These are phyloP conservation scores for Anticlea derivata DNA, from an alignment of 2,888 invertebrate genomes.

Conservation along the genomic window DNA sequence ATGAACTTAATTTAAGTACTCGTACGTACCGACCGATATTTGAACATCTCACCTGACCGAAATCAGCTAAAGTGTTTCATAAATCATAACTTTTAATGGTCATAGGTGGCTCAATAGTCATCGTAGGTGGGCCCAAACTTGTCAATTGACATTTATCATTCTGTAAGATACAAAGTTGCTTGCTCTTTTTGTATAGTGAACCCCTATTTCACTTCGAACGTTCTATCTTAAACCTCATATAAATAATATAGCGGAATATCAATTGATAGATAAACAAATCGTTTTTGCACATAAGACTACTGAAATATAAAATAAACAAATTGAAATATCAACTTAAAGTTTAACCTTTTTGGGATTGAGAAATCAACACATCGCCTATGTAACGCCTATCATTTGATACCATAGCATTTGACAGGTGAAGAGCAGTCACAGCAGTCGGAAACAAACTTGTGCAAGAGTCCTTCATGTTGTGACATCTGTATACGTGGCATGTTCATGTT, in stretches of 20 bases:
- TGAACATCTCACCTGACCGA: not conserved
- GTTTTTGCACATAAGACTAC: too few relatives aligned
- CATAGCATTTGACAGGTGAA: conserved; percentile 18
- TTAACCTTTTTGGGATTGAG: conserved; percentile 15
- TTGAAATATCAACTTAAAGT: not conserved
- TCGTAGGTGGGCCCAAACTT: conserved; percentile 48
- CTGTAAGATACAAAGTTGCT: conserved; percentile 46
- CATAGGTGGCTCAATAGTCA: conserved; percentile 11
- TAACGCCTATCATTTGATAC: conserved; percentile 15
- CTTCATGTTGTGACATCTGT: conserved; percentile 38
- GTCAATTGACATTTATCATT: conserved; percentile 51
- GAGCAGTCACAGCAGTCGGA: conserved; percentile 22
- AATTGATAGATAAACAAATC: too few relatives aligned
- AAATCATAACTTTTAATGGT: not conserved
- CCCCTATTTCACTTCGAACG: conserved; percentile 44
- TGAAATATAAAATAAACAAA: not conserved
- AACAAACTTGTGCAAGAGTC: conserved; percentile 41
- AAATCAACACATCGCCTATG: conserved; percentile 22
- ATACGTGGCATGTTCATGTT: conserved; percentile 47
- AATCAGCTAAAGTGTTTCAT: not conserved
- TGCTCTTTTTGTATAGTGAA: conserved; percentile 46
- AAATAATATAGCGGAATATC: conserved; percentile 30
- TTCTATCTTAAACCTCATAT: conserved; percentile 40
- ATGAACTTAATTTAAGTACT: too few relatives aligned
- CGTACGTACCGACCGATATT: not conserved